Percentiles rank a stretch among this genome's conserved stretches.
phyloP scores from a whole-genome alignment of 2,113 vertebrate species.

The Chauna torquata region DNA sequence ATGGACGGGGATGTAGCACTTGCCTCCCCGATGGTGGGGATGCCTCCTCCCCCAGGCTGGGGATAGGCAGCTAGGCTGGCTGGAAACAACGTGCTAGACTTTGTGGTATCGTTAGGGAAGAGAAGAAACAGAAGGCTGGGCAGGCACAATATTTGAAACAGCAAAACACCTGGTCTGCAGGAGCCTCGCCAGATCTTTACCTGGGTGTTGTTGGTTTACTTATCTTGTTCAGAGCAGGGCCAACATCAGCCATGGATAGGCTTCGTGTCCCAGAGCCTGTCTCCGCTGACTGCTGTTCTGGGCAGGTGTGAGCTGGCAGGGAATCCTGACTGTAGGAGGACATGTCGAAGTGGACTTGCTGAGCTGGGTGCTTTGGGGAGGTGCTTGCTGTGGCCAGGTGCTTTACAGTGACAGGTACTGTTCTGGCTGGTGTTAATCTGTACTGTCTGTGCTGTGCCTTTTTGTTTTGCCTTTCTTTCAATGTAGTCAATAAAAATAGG shows the following conservation, averaged over 20 bases:
- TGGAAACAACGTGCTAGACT: background rate
- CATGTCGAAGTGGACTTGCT: background rate
- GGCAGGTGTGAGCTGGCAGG: background rate
- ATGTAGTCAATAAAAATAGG: background rate
- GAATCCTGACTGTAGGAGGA: background rate
- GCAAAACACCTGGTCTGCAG: background rate
- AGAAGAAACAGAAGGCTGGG: background rate
- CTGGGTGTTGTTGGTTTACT: background rate
- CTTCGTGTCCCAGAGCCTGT: background rate
- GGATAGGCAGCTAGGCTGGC: background rate
- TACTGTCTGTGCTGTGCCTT: background rate
- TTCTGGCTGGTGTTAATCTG: background rate
- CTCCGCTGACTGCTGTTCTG: rapidly evolving
- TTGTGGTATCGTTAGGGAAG: background rate
- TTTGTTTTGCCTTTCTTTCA: background rate
- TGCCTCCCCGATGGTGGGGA: background rate
- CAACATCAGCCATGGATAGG: rapidly evolving
- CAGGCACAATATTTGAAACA: background rate
- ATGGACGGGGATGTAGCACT: background rate
- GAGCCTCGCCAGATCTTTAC: background rate
- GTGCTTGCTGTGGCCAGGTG: background rate
- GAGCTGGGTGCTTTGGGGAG: background rate
- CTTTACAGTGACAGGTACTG: background rate
- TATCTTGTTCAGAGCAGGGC: background rate
- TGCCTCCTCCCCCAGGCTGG: background rate